phyloP scores from a whole-genome alignment of 2,113 vertebrate genomes.

The Dicentrarchus labrax region DNA sequence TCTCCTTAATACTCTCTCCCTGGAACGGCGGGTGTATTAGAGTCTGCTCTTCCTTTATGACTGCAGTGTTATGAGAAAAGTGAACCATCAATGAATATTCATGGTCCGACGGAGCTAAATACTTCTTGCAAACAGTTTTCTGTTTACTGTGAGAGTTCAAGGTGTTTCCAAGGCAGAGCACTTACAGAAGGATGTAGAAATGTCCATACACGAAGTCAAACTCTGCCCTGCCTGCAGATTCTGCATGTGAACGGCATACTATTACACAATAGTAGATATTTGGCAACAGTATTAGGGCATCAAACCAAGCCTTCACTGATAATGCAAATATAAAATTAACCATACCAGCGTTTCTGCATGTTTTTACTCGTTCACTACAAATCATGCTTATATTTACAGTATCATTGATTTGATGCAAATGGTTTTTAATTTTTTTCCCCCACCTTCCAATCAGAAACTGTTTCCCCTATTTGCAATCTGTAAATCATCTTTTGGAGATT shows the following conservation, averaged over 20 bases:
- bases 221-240: neutral
- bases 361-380: neutral
- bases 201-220: neutral
- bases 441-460: neutral
- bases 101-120: conserved; percentile 70
- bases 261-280: neutral
- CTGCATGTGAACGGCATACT: neutral
- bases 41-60: conserved; percentile 72
- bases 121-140: conserved; percentile 48
- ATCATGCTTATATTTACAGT: neutral
- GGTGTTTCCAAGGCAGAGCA: conserved; percentile 21
- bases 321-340: neutral
- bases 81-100: conserved; percentile 79
- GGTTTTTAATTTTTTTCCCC: neutral
- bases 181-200: neutral
- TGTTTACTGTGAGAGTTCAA: conserved; percentile 49
- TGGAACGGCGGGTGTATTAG: conserved; percentile 78
- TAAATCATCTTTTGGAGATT: neutral
- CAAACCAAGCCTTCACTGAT: neutral
- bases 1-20: conserved; percentile 84
- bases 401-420: neutral
- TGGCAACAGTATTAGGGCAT: neutral
- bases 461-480: neutral
- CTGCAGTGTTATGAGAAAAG: conserved; percentile 78
- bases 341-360: fast-evolving